Evolutionary conservation across 2,113 vertebrate genomes (phyloP).

Genomic region (Pygathrix nemaeus): DNA sequence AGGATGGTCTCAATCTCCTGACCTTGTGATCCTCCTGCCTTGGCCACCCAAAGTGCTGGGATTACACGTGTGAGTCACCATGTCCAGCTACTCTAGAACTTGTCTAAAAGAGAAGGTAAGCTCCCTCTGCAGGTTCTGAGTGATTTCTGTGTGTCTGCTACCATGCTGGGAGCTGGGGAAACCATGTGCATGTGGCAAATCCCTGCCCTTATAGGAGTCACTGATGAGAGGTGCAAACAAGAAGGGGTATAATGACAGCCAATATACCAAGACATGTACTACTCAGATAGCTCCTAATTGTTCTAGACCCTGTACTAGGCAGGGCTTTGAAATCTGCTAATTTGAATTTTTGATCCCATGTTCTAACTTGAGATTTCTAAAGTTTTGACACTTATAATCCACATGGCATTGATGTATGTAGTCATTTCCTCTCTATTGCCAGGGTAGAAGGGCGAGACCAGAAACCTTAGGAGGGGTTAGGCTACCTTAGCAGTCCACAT

Average conservation of each 20-base stretch:
- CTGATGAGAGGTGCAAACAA: not conserved
- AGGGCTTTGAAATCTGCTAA: not conserved
- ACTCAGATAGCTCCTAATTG: not conserved
- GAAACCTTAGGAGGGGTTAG: not conserved
- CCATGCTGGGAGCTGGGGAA: not conserved
- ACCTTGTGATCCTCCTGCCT: no score
- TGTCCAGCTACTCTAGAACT: not conserved
- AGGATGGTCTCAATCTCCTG: no score
- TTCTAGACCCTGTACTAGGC: not conserved
- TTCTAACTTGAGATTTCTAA: not conserved
- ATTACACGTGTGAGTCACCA: no score
- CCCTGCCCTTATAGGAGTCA: not conserved
- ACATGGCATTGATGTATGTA: not conserved
- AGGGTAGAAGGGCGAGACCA: not conserved
- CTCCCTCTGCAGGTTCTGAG: not conserved
- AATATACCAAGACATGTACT: not conserved
- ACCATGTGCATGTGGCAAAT: not conserved
- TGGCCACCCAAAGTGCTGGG: no score
- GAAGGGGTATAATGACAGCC: not conserved
- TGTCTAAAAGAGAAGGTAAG: not conserved
- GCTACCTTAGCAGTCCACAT: not conserved
- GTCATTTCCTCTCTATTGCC: not conserved
- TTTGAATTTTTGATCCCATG: not conserved
- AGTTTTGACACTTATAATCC: not conserved
- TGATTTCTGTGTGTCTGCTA: not conserved